Conservation (phyloP, 2,888 invertebrate genomes). For the Myopa tessellatipennis region DNA sequence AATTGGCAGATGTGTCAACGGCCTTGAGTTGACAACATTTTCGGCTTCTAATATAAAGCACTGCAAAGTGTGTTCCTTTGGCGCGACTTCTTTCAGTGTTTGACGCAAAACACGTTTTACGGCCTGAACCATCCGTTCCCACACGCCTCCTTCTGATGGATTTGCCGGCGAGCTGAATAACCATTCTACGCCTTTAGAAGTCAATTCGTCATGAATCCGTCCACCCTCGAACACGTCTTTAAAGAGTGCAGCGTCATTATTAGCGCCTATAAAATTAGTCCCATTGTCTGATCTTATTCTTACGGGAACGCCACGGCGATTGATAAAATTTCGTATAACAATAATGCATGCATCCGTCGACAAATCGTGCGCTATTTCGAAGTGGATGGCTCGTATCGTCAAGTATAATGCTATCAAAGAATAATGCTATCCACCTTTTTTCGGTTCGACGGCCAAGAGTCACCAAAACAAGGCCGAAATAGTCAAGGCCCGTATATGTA, state of each 20-base stretch:
- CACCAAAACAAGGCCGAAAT: constrained; percentile 44
- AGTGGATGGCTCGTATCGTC: constrained; percentile 37
- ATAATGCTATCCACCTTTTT: constrained; percentile 41
- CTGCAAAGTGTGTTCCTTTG: constrained; percentile 32
- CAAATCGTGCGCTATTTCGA: constrained; percentile 43
- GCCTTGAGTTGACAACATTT: constrained; percentile 35
- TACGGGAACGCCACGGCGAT: constrained; percentile 40
- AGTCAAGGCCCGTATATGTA: constrained; percentile 35
- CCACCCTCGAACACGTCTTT: constrained; percentile 28
- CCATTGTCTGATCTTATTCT: constrained; percentile 43
- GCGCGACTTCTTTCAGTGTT: constrained; percentile 28
- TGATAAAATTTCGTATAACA: constrained; percentile 47
- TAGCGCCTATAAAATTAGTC: constrained; percentile 42
- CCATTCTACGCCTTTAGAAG: constrained; percentile 18
- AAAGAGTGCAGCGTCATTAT: constrained; percentile 35
- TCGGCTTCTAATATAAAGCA: constrained; percentile 36
- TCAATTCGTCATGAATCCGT: constrained; percentile 10
- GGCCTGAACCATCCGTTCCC: constrained; percentile 18
- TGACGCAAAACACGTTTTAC: constrained; percentile 15
- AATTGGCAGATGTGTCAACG: constrained; percentile 38
- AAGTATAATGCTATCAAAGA: constrained; percentile 42
- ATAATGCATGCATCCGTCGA: constrained; percentile 47
- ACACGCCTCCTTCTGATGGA: constrained; percentile 21
- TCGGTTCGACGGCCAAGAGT: constrained; percentile 34
- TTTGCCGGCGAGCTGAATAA: constrained; percentile 5